Evolutionary conservation across 2,797 vertebrate species (phyloP).

Genomic region (Schizopygopsis pylzovi): DNA sequence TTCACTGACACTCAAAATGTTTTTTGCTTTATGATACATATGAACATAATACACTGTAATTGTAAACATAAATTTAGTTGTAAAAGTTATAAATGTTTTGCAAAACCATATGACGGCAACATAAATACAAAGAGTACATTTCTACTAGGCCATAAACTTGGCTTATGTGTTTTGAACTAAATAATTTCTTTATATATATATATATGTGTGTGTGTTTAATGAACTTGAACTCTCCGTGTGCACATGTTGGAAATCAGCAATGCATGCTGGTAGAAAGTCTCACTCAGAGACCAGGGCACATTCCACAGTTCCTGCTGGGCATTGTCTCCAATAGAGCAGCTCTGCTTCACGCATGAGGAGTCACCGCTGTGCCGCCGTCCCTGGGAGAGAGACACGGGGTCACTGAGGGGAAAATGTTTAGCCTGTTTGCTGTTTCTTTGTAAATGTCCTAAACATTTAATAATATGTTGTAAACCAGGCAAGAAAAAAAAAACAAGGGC

Average conservation of each 20-base stretch:
- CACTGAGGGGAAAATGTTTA: slow-evolving; percentile 5
- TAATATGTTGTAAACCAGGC: slow-evolving; percentile 14
- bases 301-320: slow-evolving; percentile 75
- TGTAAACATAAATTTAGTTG: neutral
- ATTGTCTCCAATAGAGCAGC: slow-evolving; percentile 70
- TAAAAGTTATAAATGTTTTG: neutral
- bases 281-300: slow-evolving; percentile 67
- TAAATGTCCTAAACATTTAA: slow-evolving; percentile 35
- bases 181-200: neutral
- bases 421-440: slow-evolving; percentile 10
- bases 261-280: slow-evolving; percentile 44
- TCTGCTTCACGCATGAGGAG: slow-evolving; percentile 51
- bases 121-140: neutral
- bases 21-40: too few species aligned
- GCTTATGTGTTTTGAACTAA: neutral
- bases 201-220: neutral
- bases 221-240: neutral
- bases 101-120: neutral
- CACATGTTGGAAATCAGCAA: slow-evolving; percentile 19
- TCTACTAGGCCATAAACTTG: neutral
- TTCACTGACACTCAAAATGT: too few species aligned
- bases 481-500: neutral
- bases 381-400: slow-evolving; percentile 46
- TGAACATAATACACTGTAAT: neutral
- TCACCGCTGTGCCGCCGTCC: slow-evolving; percentile 8